Conservation (phyloP, 2,888 invertebrate species). For the Molorchus minor region DNA sequence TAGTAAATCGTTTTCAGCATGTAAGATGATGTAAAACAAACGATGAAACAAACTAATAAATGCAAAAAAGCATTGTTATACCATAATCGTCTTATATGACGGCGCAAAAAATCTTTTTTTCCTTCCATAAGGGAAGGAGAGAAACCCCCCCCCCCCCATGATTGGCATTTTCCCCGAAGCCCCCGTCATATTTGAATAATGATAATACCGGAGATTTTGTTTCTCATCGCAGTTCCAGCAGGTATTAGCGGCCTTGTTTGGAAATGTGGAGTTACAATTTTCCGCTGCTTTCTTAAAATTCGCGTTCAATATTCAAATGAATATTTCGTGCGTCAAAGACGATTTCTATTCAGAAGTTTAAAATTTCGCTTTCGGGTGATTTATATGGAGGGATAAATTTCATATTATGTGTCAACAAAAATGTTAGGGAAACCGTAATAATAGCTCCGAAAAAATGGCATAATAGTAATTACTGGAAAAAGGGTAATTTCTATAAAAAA, state of each 20-base stretch:
- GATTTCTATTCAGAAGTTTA: conserved; percentile 16
- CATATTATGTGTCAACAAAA: conserved; percentile 4
- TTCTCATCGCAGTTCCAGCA: conserved; percentile 7
- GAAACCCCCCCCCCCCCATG: conserved; percentile 1
- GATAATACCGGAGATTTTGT: conserved; percentile 39
- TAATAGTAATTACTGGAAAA: no score
- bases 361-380: neutral
- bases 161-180: conserved; percentile 14
- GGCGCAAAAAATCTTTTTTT: no score
- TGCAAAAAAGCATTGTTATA: no score
- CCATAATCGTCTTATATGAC: no score
- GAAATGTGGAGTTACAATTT: conserved; percentile 5
- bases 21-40: no score
- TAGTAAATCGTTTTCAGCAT: no score
- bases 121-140: no score
- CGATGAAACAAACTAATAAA: no score
- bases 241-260: conserved; percentile 15
- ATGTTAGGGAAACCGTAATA: neutral
- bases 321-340: neutral
- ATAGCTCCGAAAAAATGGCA: no score
- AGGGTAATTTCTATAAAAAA: no score
- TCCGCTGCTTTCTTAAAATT: conserved; percentile 11
- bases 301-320: conserved; percentile 16
- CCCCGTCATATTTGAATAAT: conserved; percentile 18
- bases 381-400: neutral